A percentile compares a stretch with the other conserved stretches of the same genome.
phyloP scores from a whole-genome alignment of 2,113 vertebrate genomes.

The Ornithorhynchus anatinus region DNA sequence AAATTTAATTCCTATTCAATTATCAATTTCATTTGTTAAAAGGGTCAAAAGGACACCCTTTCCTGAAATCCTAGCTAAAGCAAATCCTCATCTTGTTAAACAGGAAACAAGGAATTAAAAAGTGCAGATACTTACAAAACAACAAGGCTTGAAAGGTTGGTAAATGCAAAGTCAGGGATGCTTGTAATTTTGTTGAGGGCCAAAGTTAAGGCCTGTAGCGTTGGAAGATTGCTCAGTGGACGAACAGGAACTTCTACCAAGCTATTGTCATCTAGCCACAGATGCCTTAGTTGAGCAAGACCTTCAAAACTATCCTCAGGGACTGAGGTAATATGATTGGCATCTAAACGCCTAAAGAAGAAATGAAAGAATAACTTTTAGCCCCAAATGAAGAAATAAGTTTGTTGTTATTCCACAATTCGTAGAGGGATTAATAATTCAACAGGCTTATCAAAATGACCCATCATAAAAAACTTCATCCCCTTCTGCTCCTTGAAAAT shows the following conservation, averaged over 20 bases:
- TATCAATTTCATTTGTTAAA: not conserved
- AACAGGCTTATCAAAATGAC: not conserved
- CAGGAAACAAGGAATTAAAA: not conserved
- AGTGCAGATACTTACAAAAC: slow-evolving; percentile 85
- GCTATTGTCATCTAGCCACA: slow-evolving; percentile 97
- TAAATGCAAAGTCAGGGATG: slow-evolving; percentile 91
- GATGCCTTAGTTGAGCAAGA: slow-evolving; percentile 90
- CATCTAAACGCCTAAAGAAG: slow-evolving; percentile 85
- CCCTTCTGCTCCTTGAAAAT: too few relatives aligned
- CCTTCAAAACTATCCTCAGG: slow-evolving; percentile 94
- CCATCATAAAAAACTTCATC: too few relatives aligned
- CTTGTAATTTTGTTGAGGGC: slow-evolving; percentile 91
- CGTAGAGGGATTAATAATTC: not conserved
- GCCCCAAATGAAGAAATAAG: not conserved
- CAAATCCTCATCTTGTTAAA: not conserved
- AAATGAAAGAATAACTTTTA: slow-evolving; percentile 5
- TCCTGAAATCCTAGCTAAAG: not conserved
- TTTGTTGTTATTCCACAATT: not conserved
- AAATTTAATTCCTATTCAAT: accelerated
- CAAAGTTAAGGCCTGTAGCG: slow-evolving; percentile 91
- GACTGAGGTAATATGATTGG: slow-evolving; percentile 91
- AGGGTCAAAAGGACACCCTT: not conserved
- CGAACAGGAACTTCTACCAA: slow-evolving; percentile 85
- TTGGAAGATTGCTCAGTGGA: slow-evolving; percentile 87
- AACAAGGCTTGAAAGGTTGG: slow-evolving; percentile 94